Percentiles rank a stretch among this genome's conserved stretches.
Conservation (phyloP, 2,113 vertebrate species). For the Saimiri boliviensis region DNA sequence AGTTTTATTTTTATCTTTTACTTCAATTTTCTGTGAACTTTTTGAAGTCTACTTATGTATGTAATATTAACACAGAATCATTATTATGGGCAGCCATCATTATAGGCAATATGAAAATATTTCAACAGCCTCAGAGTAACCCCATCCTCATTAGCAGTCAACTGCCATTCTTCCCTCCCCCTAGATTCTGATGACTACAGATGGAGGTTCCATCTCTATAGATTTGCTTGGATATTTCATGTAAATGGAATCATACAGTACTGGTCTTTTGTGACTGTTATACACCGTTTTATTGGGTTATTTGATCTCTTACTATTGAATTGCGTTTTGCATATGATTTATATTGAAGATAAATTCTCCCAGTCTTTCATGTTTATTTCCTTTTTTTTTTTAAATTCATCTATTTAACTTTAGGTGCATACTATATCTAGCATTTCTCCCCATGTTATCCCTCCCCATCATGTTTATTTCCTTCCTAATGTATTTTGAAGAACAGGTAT, state of each 20-base stretch:
- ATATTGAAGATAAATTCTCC: neutral
- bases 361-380: slow-evolving; percentile 37
- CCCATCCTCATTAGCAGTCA: neutral
- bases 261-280: slow-evolving; percentile 14
- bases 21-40: neutral
- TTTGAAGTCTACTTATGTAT: neutral
- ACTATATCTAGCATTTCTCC: too few relatives aligned
- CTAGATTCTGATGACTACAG: neutral
- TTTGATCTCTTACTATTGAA: neutral
- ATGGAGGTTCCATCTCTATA: neutral
- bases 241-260: neutral
- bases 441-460: neutral
- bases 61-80: neutral
- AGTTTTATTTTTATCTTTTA: neutral
- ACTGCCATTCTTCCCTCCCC: neutral
- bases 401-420: too few relatives aligned
- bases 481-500: neutral
- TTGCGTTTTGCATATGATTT: neutral
- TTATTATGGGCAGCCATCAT: neutral
- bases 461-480: slow-evolving; percentile 29
- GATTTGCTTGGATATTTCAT: neutral
- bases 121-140: neutral
- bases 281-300: neutral
- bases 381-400: neutral
- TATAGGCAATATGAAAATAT: neutral